These are phyloP conservation scores for Onychostruthus taczanowskii DNA, from an alignment of 2,113 vertebrate species.

Conservation along the genomic window DNA sequence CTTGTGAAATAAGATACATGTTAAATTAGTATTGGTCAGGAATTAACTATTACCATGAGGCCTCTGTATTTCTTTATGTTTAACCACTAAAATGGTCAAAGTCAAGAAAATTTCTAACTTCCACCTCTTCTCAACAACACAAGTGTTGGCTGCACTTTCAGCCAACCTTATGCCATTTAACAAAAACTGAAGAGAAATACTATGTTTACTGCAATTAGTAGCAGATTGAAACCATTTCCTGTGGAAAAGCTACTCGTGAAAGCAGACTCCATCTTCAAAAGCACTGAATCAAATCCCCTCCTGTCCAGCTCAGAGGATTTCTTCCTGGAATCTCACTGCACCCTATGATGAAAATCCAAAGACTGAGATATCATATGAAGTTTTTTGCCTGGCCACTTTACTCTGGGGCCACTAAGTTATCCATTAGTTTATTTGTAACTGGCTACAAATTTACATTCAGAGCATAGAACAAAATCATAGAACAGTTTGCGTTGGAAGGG, in stretches of 20 bases:
- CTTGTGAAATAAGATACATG: slow-evolving; percentile 38
- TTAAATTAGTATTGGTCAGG: slow-evolving; percentile 41
- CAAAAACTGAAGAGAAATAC: neutral
- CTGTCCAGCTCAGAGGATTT: neutral
- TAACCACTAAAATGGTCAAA: neutral
- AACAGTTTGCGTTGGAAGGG: neutral
- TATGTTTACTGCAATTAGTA: neutral
- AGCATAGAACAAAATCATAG: neutral
- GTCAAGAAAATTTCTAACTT: neutral
- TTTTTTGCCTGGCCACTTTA: neutral
- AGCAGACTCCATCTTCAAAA: neutral
- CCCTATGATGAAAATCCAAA: neutral
- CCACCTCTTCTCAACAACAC: neutral
- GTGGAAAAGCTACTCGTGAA: neutral
- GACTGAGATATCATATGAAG: neutral
- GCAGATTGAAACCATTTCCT: neutral
- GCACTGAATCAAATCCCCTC: neutral
- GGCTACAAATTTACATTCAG: neutral
- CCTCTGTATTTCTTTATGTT: neutral
- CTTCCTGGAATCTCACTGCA: neutral
- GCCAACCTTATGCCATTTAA: neutral
- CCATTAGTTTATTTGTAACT: neutral
- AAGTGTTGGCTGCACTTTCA: neutral
- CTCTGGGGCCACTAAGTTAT: neutral
- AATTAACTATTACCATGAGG: neutral